Base-by-base conservation (phyloP, 1,140 invertebrate genomes). In the Drosophila takahashii region DNA sequence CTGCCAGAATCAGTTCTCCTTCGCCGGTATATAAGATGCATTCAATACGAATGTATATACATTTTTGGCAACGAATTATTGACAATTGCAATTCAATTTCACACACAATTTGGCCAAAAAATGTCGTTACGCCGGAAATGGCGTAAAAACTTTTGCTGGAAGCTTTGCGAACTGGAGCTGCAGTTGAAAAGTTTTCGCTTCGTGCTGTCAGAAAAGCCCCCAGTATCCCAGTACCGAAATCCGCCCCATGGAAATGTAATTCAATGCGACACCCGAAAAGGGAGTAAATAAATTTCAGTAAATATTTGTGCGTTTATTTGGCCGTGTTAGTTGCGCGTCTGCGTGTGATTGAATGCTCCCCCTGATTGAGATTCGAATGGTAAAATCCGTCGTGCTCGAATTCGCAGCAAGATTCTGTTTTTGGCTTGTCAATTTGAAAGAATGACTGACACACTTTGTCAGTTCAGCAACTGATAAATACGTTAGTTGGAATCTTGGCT, bases 11-110 rank as follows among this genome's bases (percentile, higher is more conserved):
- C 81, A 67, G 59, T 86, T 77, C 71, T 53, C 50, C 61, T 64
- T 64, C 13, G 51, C 61, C 57, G 36, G 72, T 70, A 77, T 52
- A 70, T 77, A 64, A 51, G 11, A 44, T 65, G 59, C 64, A 51
- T 74, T 70, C 67, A 70, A 48, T 57, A 9, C 36, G 6, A 15
- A 16, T 16, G 27, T 39, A 39, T 56, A 42, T 53, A 70, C 65
- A 71, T 81, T 87, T 86, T 81, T 72, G 79, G 58, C 77, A 87
- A 87, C 83, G 83, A 86, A 86, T 86, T 86, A 86, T 86, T 86
- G 83, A 86, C 83, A 86, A 86, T 86, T 86, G 83, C 83, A 86
- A 86, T 86, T 86, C 83, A 86, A 86, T 86, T 86, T 86, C 83
- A 86, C 83, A 86, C 83, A 86, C 83, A 86, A 86, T 86, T 86